Evolutionary conservation across 2,113 vertebrate genomes (phyloP), one percentile per base, ranked within the genome.

Genomic region (Indicator maculatus): DNA sequence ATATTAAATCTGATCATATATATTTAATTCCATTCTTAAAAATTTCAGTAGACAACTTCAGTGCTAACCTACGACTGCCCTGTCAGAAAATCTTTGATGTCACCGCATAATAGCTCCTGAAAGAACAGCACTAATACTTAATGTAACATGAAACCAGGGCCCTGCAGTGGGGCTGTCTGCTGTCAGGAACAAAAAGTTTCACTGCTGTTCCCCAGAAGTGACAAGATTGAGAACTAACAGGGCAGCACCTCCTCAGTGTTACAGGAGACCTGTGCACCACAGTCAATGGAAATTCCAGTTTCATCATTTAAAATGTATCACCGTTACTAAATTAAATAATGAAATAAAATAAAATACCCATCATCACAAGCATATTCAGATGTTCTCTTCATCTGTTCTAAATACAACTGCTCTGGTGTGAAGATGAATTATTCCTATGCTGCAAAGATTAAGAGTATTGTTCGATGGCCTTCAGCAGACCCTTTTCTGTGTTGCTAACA

Each of bases 31-130:
- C 94, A 97, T 98, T 98, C 97, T 98, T 98, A 97, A 98, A 98
- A 98, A 97, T 98, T 98, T 98, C 95, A 98, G 94, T 80, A 98
- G 98, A 98, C 97, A 98, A 97, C 96, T 97, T 97, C 97, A 96
- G 96, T 95, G 90, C 95, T 97, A 98, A 98, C 96, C 97, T 96
- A 97, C 96, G 96, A 97, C 98, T 97, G 96, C 96, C 98, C 97
- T 98, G 97, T 98, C 98, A 98, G 96, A 97, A 98, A 97, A 98
- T 98, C 97, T 98, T 98, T 98, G 97, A 98, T 97, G 98, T 98
- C 97, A 97, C 92, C 96, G 95, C 97, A 97, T 98, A 98, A 98
- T 98, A 96, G 97, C 95, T 97, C 96, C 97, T 98, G 97, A 98
- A 98, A 98, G 97, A 98, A 98, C 97, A 98, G 97, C 90, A 96